Conservation (phyloP, 2,113 vertebrate genomes). For the Anarrhichthys ocellatus region DNA sequence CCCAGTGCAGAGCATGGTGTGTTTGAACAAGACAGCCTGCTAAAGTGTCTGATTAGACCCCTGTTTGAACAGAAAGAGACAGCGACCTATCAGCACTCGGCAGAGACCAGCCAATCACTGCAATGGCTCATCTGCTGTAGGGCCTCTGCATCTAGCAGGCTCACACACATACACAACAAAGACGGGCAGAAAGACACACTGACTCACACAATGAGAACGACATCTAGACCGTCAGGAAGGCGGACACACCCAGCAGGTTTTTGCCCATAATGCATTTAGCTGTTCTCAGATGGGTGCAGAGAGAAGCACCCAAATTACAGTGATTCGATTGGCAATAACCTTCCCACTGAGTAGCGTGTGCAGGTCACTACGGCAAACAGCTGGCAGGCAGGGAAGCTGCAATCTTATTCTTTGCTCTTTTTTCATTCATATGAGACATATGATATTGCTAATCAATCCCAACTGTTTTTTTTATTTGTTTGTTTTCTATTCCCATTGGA, state of each 20-base stretch:
- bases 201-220: slow-evolving; percentile 26
- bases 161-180: slow-evolving; percentile 32
- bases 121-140: slow-evolving; percentile 43
- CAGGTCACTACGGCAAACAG: slow-evolving; percentile 59
- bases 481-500: background rate
- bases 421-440: background rate
- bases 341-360: slow-evolving; percentile 64
- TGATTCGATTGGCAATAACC: slow-evolving; percentile 68
- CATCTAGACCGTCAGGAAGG: slow-evolving; percentile 13
- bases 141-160: slow-evolving; percentile 38
- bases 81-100: slow-evolving; percentile 66
- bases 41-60: slow-evolving; percentile 77
- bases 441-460: background rate
- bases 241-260: slow-evolving; percentile 45
- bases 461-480: background rate
- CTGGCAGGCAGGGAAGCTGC: slow-evolving; percentile 42
- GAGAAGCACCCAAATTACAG: slow-evolving; percentile 48
- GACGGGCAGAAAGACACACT: slow-evolving; percentile 22
- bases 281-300: slow-evolving; percentile 38
- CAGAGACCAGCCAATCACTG: slow-evolving; percentile 61
- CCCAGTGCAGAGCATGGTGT: slow-evolving; percentile 59
- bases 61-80: slow-evolving; percentile 77
- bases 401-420: background rate
- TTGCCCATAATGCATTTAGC: slow-evolving; percentile 55
- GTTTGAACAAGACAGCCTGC: slow-evolving; percentile 79